phyloP scores from a whole-genome alignment of 2,113 vertebrate species.

The Triplophysa rosa region DNA sequence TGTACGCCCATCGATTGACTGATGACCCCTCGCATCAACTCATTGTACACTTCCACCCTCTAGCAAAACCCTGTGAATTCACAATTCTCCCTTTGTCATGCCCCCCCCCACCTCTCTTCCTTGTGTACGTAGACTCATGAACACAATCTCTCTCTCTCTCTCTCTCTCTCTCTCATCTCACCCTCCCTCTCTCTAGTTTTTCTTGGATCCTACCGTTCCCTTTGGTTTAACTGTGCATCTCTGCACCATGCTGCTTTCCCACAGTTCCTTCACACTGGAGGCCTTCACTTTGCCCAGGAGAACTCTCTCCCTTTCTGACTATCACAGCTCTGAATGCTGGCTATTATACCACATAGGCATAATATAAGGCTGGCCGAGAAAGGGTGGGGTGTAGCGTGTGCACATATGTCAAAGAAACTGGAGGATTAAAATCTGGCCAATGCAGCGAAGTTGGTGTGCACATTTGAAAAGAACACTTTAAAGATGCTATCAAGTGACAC shows the following conservation, averaged over 20 bases:
- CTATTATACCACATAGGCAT: slow-evolving; percentile 47
- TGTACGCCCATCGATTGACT: slow-evolving; percentile 37
- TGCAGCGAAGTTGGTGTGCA: slow-evolving; percentile 18
- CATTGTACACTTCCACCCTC: slow-evolving; percentile 13
- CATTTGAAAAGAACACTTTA: slow-evolving; percentile 34
- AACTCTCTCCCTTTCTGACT: slow-evolving; percentile 10
- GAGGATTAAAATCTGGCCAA: slow-evolving; percentile 51
- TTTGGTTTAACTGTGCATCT: slow-evolving; percentile 24
- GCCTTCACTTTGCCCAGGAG: slow-evolving; percentile 38
- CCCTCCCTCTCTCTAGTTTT: not conserved
- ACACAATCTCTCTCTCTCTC: not conserved
- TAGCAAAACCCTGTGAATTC: slow-evolving; percentile 27
- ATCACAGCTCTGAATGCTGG: slow-evolving; percentile 29
- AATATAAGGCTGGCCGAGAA: slow-evolving; percentile 25
- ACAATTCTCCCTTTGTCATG: slow-evolving; percentile 25
- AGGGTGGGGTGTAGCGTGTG: slow-evolving; percentile 35
- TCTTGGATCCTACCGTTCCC: slow-evolving; percentile 24
- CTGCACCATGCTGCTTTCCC: slow-evolving; percentile 47
- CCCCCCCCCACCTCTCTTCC: slow-evolving; percentile 4
- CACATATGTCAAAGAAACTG: slow-evolving; percentile 29
- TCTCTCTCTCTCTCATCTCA: not conserved
- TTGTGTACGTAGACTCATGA: not conserved
- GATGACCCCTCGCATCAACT: slow-evolving; percentile 45
- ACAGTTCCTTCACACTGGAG: slow-evolving; percentile 41
- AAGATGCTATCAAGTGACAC: slow-evolving; percentile 35